These are phyloP conservation scores for Zoanthus sociatus DNA, from an alignment of 92 coral and sea anemone genomes.

Conservation along the genomic window DNA sequence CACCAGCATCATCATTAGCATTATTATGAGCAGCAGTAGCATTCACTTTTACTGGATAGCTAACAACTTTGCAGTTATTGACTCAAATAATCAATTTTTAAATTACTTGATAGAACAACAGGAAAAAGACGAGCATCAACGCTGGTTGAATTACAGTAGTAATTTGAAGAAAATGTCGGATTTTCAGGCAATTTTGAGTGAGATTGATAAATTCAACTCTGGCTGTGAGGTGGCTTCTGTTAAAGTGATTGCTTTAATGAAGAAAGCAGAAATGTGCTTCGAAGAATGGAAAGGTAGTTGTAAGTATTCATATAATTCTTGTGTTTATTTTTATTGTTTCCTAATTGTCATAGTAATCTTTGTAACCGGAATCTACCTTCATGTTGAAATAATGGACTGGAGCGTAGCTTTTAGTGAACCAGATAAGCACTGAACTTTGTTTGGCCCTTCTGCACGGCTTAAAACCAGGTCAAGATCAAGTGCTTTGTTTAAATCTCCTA, in stretches of 20 bases:
- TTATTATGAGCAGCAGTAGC: too few species aligned
- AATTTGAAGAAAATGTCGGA: slow-evolving; percentile 4
- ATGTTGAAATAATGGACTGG: too few species aligned
- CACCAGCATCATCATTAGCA: too few species aligned
- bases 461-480: too few species aligned
- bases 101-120: background rate
- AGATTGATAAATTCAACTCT: slow-evolving; percentile 27
- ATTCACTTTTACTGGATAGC: too few species aligned
- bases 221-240: slow-evolving; percentile 43
- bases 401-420: too few species aligned
- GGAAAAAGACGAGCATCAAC: background rate
- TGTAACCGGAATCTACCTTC: background rate
- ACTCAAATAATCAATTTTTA: too few species aligned
- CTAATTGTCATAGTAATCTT: too few species aligned
- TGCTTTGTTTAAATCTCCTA: too few species aligned
- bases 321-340: background rate
- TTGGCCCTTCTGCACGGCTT: too few species aligned
- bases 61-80: too few species aligned
- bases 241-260: slow-evolving; percentile 45
- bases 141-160: background rate
- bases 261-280: slow-evolving; percentile 48
- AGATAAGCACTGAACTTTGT: too few species aligned
- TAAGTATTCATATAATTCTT: slow-evolving; percentile 14
- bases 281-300: slow-evolving; percentile 57
- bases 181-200: slow-evolving; percentile 35